Evolutionary conservation across 2,797 vertebrate genomes (phyloP), one percentile per base, ranked within the genome.

Genomic region (Florisuga fusca): DNA sequence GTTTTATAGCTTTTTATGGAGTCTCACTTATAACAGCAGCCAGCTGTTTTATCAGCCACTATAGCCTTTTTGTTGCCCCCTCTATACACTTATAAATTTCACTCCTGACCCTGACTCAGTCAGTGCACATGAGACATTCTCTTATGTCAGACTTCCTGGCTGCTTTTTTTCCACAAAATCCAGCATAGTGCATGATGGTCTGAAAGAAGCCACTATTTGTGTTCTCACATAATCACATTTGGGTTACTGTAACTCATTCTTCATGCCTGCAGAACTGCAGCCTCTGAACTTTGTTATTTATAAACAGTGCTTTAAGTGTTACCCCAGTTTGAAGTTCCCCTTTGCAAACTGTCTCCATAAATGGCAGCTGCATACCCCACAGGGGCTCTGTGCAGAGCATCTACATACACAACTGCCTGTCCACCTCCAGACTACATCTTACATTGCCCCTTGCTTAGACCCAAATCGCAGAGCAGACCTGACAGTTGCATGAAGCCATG

Each of bases 1-100:
- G 68, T 48, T 87, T 93, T 85, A 76, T 10, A 69, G 55, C 55
- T 79, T 80, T 94, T 73, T 73, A 90, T 79, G 43, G 85, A 80
- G 43, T 43, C 84, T 85, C 83, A 66, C 58, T 84, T 69, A 12
- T 43, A 90, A 90, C 23, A 12, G 36, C 77, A 93, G 59, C 71
- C 82, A 87, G 78, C 41, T 91, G 71, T 54, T 87, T 78, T 87
- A 69, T 54, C 72, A 85, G 59, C 31, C 55, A 34, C 33, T 64
- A 9, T 9, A 73, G n/a, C 61, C 59, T 69, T 41, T n/a, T 46
- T 19, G 5, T 58, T 78, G 26, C 29, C 45, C 26, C 10, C 68
- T 62, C 64, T n/a, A 8, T 5, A 73, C 27, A 57, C 27, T 20
- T 67, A n/a, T 22, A 80, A 66, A 82, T 74, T 91, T 79, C 36